Base-by-base conservation (phyloP, 2,888 invertebrate genomes). In the Caenorhabditis afra region DNA sequence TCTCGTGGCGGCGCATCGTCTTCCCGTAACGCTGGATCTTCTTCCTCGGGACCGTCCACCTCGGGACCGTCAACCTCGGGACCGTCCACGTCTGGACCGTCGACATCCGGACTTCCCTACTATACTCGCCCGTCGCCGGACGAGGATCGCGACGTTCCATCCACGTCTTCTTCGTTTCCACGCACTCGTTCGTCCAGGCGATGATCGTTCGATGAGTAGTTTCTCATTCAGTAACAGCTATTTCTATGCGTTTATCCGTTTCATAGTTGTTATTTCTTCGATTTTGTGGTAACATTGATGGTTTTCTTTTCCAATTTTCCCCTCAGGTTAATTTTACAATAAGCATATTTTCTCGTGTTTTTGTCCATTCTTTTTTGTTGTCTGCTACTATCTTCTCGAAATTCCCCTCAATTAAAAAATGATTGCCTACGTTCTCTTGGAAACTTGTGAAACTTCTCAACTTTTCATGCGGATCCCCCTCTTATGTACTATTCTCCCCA, bases 181-280 rank as follows among this genome's bases (percentile, higher is more conserved):
- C n/a, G 5, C 7, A 3, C 12, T 49, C 57, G 39, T 18, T 64
- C 10, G 35, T 65, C 14, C 44, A 61, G 20, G 50, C 68, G 37
- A 16, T 41, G 14, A 68, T 7, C 29, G 29, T 29, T 23, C 12
- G 14, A 52, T 44, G 47, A 23, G 16, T 18, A 37, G 20, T 7
- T 49, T 58, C 52, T 35, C 47, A 49, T 64, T 64, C 57, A 23
- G 23, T 20, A 1, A 35, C n/a, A 11, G 35, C 3, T 35, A 18
- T 44, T 23, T 50, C 16, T 22, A 12, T 45, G 44, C 35, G 50
- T 41, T 65, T 65, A 65, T 49, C 58, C 65, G 37, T 74, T 59
- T 65, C 73, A 74, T 65, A 65, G 73, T 74, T 74, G 73, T 65
- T 74, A 64, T 65, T 59, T 49, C 58, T 73, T 53, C 23, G 12